Evolutionary conservation across 2,888 invertebrate species (phyloP), one percentile per base, ranked within the genome.

Genomic region (Melangyna quadrimaculata): DNA sequence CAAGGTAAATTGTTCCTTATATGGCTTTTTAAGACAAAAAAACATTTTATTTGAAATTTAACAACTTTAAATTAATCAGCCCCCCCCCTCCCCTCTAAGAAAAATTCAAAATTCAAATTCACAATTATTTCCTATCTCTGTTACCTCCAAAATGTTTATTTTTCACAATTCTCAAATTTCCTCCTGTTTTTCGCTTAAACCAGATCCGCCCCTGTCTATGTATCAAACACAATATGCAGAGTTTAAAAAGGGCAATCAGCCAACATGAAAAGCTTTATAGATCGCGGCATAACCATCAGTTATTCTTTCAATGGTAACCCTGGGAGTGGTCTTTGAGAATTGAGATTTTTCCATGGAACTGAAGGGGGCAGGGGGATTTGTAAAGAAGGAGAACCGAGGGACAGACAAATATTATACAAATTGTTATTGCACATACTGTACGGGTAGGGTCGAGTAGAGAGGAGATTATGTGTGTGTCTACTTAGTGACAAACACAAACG

Each of bases 161-260:
- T n/a, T n/a, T n/a, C n/a, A n/a, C n/a, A n/a, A n/a, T n/a, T n/a
- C n/a, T n/a, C n/a, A n/a, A 19, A 22, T 12, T 12, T 22, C 12
- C 6, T 5, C 12, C 5, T 24, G 3, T n/a, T 27, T 27, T 48
- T 22, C 2, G 37, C 10, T 17, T 43, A 37, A n/a, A 40, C 0
- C n/a, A 67, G 51, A 22, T 67, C 22, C 67, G n/a, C 3, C n/a
- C 35, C 67, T 51, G 51, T 19, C 19, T 12, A 22, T 22, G n/a
- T 35, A 59, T 37, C 59, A 61, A n/a, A 24, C 14, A 40, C 61
- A 32, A 59, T 35, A 53, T 24, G 19, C 32, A 55, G 29, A 17
- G 2, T 14, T 22, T 5, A 67, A 86, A 79, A 80, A 78, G 72
- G 86, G 81, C 86, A 86, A 81, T 86, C 86, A 77, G 86, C 80